Evolutionary conservation across 2,888 invertebrate genomes (phyloP), one percentile per base, ranked within the genome.

Genomic region (Frankliniella intonsa): DNA sequence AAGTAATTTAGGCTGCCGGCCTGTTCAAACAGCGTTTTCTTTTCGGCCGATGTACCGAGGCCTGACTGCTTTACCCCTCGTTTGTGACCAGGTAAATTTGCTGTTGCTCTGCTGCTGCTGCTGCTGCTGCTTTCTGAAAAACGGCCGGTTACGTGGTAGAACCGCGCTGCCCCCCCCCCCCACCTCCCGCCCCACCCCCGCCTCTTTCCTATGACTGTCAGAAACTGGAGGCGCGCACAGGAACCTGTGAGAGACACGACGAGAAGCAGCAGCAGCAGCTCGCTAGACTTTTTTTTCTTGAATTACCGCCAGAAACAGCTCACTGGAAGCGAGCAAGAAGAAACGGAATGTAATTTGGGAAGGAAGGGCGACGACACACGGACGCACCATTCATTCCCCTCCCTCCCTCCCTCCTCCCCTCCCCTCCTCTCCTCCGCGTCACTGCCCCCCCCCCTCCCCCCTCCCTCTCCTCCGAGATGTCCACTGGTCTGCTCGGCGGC

Each of bases 301-400:
- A 76, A 76, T 76, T 76, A 76, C 69, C 25, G 25, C 69, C 69
- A 76, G 69, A 22, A 76, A 22, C 69, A 76, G 69, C 69, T 76
- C 69, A 76, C 22, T 76, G 69, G 69, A 76, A 76, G 69, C 69
- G 25, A 76, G 69, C 55, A 76, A 76, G 69, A 76, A 76, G 69
- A 22, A 76, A 25, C 69, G n/a, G 69, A 76, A 76, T 76, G 69
- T 76, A 76, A 76, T 76, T 76, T 76, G 5, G 69, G 69, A n/a
- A 62, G n/a, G n/a, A 62, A 62, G 62, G 62, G 69, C 69, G 69
- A 76, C 69, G 69, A 76, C 69, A 76, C 69, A 76, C 69, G 69
- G 55, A 19, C 11, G 62, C 62, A 62, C n/a, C 38, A 38, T 38
- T 38, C 38, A 38, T 38, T 19, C 55, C 55, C 55, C 17, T 14